A percentile compares a stretch with the other conserved stretches of the same genome.
phyloP scores from a whole-genome alignment of 2,888 invertebrate genomes.

The Steinernema carpocapsae region DNA sequence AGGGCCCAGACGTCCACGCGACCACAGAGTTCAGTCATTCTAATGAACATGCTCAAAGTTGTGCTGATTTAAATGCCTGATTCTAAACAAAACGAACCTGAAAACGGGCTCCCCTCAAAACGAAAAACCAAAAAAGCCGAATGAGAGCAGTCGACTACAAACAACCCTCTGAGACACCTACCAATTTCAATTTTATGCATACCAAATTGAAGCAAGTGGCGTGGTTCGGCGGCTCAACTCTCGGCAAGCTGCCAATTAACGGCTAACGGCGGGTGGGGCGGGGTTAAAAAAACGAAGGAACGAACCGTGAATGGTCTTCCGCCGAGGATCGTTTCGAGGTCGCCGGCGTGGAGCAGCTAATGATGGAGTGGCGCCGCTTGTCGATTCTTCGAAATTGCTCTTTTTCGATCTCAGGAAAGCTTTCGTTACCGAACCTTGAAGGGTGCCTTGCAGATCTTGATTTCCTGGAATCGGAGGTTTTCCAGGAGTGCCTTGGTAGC shows the following conservation, averaged over 20 bases:
- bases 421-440: not conserved
- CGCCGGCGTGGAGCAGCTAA: not conserved
- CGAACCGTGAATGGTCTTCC: constrained; percentile 24
- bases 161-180: constrained; percentile 10
- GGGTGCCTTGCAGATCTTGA: not conserved
- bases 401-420: not conserved
- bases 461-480: constrained; percentile 6
- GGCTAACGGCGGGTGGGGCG: not conserved
- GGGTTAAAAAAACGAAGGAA: no score
- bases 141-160: not conserved
- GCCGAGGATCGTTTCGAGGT: constrained; percentile 19
- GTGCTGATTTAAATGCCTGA: no score
- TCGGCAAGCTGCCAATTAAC: not conserved
- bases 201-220: constrained; percentile 7
- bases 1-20: no score
- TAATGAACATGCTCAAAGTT: no score
- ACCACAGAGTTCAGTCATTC: no score
- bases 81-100: no score
- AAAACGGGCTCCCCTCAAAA: no score
- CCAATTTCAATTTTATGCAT: constrained; percentile 30
- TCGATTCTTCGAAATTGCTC: not conserved
- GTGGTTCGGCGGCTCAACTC: not conserved
- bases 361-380: not conserved
- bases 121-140: no score
- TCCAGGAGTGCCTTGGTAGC: not conserved